Conservation (phyloP, 2,888 invertebrate genomes). For the Hartigia nigra region DNA sequence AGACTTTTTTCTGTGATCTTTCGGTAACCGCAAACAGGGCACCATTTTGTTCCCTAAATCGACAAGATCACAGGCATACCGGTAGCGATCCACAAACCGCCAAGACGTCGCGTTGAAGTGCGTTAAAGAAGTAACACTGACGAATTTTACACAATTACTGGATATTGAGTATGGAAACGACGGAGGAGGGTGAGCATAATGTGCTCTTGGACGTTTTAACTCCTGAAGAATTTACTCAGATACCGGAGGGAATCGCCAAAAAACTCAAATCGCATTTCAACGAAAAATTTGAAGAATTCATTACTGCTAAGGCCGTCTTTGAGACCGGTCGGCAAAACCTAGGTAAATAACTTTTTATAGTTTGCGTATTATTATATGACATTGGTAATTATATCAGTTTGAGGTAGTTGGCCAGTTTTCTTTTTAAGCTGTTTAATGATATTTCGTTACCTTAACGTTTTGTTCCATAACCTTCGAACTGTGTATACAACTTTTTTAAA, state of each 20-base stretch:
- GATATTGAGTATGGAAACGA: constrained; percentile 46
- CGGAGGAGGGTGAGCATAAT: constrained; percentile 63
- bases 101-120: not conserved
- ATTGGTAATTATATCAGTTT: constrained; percentile 17
- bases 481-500: not conserved
- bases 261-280: constrained; percentile 74
- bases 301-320: constrained; percentile 79
- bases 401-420: constrained; percentile 9
- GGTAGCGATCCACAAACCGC: not conserved
- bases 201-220: constrained; percentile 65
- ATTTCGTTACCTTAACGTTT: not conserved
- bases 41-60: not conserved
- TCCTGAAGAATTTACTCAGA: constrained; percentile 69
- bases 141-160: not conserved
- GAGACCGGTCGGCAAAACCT: constrained; percentile 75
- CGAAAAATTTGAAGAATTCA: constrained; percentile 76
- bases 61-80: not conserved
- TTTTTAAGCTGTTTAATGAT: not conserved
- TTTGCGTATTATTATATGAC: constrained; percentile 6
- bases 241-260: constrained; percentile 69
- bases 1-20: not conserved
- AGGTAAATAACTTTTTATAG: constrained; percentile 66
- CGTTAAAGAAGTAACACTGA: not conserved
- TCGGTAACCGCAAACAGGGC: not conserved
- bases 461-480: not conserved